Percentiles rank a stretch among this genome's conserved stretches.
Evolutionary conservation across 2,797 vertebrate species (phyloP).

Genomic region (Crenichthys baileyi): DNA sequence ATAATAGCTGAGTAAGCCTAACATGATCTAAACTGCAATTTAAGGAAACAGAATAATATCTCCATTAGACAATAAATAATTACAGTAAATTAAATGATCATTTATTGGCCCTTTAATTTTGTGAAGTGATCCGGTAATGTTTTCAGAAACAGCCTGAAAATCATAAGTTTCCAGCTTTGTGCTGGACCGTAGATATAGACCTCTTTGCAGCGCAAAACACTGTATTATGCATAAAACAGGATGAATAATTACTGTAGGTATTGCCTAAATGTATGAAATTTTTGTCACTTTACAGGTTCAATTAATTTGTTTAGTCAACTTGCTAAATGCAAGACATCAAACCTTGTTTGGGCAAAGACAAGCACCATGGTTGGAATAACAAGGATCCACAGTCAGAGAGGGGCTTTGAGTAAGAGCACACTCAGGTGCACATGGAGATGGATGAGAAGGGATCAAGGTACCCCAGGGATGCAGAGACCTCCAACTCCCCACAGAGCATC

Average conservation of each 20-base stretch:
- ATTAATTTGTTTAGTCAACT: slow-evolving; percentile 5
- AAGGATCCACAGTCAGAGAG: slow-evolving; percentile 55
- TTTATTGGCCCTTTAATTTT: not conserved
- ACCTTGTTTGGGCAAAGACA: slow-evolving; percentile 41
- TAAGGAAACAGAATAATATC: not conserved
- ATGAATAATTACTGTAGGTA: not conserved
- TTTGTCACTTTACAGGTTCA: slow-evolving; percentile 9
- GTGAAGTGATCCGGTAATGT: not conserved
- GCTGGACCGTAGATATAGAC: not conserved
- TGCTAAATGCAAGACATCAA: slow-evolving; percentile 38
- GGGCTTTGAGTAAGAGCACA: slow-evolving; percentile 56
- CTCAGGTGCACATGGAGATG: slow-evolving; percentile 61
- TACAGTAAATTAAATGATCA: not conserved
- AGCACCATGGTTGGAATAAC: slow-evolving; percentile 47
- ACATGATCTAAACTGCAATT: not conserved
- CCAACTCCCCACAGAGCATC: slow-evolving; percentile 69
- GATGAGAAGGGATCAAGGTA: slow-evolving; percentile 68
- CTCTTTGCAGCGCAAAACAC: not conserved
- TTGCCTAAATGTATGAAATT: not conserved
- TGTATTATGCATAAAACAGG: not conserved
- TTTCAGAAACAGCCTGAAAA: not conserved
- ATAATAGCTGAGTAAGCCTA: not conserved
- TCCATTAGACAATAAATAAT: not conserved
- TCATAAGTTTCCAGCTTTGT: not conserved
- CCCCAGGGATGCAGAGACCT: slow-evolving; percentile 68